Evolutionary conservation across 2,888 invertebrate genomes (phyloP).

Genomic region (Spisula solida): DNA sequence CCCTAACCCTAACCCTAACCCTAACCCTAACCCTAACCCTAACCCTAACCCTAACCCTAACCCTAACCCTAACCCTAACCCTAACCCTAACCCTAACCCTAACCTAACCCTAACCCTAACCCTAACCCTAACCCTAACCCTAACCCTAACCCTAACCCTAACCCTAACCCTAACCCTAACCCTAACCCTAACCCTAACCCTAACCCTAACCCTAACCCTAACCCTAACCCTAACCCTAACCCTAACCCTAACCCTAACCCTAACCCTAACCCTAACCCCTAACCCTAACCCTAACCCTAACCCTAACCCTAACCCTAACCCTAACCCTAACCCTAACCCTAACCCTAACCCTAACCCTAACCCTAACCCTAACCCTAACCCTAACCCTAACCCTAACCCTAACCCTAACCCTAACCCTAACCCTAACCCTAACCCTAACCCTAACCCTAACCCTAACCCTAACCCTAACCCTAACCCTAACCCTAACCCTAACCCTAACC

Average conservation of each 20-base stretch:
- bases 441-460: conserved; percentile 61
- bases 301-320: conserved; percentile 64
- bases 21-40: conserved; percentile 56
- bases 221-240: conserved; percentile 29
- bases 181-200: conserved; percentile 57
- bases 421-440: conserved; percentile 70
- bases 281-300: conserved; percentile 1
- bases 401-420: conserved; percentile 67
- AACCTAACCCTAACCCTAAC: conserved; percentile 66
- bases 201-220: conserved; percentile 54
- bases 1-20: conserved; percentile 61
- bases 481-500: conserved; percentile 64
- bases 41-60: conserved; percentile 56
- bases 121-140: conserved; percentile 66
- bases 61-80: conserved; percentile 68
- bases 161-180: conserved; percentile 1
- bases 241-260: conserved; percentile 40
- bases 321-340: conserved; percentile 61
- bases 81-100: conserved; percentile 69
- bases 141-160: conserved; percentile 42
- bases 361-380: background rate
- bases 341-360: background rate
- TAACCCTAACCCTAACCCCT: conserved; percentile 56
- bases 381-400: conserved; percentile 56
- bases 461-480: conserved; percentile 70